These are phyloP conservation scores for Papilio demoleus DNA, from an alignment of 2,888 invertebrate species.

Conservation along the genomic window DNA sequence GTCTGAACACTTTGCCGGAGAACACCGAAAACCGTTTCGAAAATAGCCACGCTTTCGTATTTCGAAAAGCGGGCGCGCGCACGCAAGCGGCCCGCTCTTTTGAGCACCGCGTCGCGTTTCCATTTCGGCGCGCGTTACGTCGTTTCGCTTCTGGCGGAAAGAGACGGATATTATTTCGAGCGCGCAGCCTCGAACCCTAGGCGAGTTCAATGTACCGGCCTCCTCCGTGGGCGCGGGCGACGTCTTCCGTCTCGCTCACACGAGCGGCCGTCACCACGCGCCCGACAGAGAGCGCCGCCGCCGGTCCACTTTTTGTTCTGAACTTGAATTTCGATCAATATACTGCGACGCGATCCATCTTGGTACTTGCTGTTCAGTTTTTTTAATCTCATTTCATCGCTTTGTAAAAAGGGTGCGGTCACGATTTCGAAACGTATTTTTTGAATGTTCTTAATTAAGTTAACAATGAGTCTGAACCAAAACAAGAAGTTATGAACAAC, in stretches of 20 bases:
- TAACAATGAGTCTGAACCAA: slow-evolving; percentile 1
- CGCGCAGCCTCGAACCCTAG: slow-evolving; percentile 57
- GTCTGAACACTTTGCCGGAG: not conserved
- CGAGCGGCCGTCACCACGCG: slow-evolving; percentile 44
- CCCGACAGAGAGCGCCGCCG: slow-evolving; percentile 55
- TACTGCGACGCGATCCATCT: slow-evolving; percentile 60
- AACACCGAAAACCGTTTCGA: slow-evolving; percentile 32
- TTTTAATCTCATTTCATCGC: slow-evolving; percentile 43
- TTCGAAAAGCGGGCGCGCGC: slow-evolving; percentile 39
- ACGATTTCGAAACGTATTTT: slow-evolving; percentile 23
- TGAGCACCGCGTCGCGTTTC: slow-evolving; percentile 53
- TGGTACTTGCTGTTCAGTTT: slow-evolving; percentile 61
- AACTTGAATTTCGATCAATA: slow-evolving; percentile 79
- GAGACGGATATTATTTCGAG: slow-evolving; percentile 61
- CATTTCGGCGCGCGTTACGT: slow-evolving; percentile 49
- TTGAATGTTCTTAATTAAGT: not conserved
- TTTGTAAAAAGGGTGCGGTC: slow-evolving; percentile 41
- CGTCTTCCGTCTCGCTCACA: slow-evolving; percentile 57
- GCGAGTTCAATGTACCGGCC: slow-evolving; percentile 78
- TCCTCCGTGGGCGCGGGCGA: slow-evolving; percentile 77
- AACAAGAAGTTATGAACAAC: not conserved
- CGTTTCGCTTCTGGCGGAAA: slow-evolving; percentile 57
- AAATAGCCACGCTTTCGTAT: slow-evolving; percentile 34
- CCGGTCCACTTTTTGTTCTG: slow-evolving; percentile 77
- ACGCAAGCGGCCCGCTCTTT: slow-evolving; percentile 50